Evolutionary conservation across 2,797 vertebrate genomes (phyloP).

Genomic region (Oceanodroma leucorhoa): DNA sequence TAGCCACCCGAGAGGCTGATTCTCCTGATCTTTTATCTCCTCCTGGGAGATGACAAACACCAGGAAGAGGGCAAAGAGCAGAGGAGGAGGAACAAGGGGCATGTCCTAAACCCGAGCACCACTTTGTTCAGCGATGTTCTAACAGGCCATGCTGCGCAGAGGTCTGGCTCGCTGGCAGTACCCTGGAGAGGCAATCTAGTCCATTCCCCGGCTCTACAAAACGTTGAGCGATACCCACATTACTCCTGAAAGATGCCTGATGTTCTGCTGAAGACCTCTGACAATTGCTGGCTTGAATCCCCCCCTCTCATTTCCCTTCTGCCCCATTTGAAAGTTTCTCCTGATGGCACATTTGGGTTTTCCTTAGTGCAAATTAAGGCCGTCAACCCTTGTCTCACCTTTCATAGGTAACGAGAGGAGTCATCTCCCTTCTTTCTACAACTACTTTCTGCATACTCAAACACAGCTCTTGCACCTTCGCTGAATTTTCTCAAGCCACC

Average conservation of each 20-base stretch:
- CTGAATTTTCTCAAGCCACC: not conserved
- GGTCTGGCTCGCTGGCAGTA: fast-evolving
- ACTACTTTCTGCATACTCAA: not conserved
- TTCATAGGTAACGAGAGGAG: not conserved
- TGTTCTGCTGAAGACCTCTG: not conserved
- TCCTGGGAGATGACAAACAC: not conserved
- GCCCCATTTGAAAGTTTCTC: not conserved
- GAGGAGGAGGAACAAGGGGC: not conserved
- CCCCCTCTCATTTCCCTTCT: not conserved
- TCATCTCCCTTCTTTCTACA: not conserved
- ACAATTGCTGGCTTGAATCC: fast-evolving
- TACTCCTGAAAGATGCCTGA: fast-evolving
- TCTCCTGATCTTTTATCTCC: not conserved
- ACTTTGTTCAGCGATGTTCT: not conserved
- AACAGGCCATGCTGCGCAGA: not conserved
- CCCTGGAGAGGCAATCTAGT: fast-evolving
- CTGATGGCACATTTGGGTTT: not conserved
- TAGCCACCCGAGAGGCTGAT: not conserved
- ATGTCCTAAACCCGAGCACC: not conserved
- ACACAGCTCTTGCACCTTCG: not conserved
- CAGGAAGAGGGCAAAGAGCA: not conserved
- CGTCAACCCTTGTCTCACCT: fast-evolving
- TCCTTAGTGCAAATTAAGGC: not conserved
- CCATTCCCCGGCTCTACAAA: not conserved
- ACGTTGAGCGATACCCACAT: fast-evolving